Evolutionary conservation across 2,797 vertebrate species (phyloP), one percentile per base, ranked within the genome.

Genomic region (Staurois parvus): DNA sequence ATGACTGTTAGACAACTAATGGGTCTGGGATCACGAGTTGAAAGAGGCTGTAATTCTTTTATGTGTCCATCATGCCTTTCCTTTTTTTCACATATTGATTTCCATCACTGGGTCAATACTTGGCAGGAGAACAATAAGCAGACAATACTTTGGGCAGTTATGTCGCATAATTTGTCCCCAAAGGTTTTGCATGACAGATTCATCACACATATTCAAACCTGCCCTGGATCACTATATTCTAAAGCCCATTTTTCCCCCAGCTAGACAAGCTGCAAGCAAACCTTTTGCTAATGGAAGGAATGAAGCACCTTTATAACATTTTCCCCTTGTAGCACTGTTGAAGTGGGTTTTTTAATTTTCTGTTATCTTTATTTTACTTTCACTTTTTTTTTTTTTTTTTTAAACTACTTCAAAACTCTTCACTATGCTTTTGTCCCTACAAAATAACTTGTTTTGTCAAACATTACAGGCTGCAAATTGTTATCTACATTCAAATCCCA

Each of bases 161-260:
- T 89, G 85, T 73, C 76, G 76, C 40, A 73, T 88, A 83, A 86
- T 76, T 69, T 37, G 42, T 74, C 67, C 84, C 84, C 81, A 4
- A 79, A 64, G 40, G 79, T 0, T 75, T 68, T 89, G 89, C 91
- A 76, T 40, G 67, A 87, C 88, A 86, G 42, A 90, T 87, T 85
- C 81, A 28, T 74, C 2, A 32, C 28, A 34, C 37, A 78, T 37
- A 29, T 67, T 29, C 15, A 62, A 13, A 24, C 13, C n/a, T 13
- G n/a, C 13, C 64, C 59, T 19, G 28, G 42, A 6, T 66, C 11
- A n/a, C 24, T 1, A 1, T 11, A 12, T 72, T 17, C 32, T 30
- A 72, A 40, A 72, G 13, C 34, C 28, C 59, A 37, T 37, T 30
- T 48, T 8, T 15, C 5, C 34, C 5, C 37, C 37, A 52, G 19